Evolutionary conservation across 2,113 vertebrate genomes (phyloP).

Genomic region (Camelus dromedarius): DNA sequence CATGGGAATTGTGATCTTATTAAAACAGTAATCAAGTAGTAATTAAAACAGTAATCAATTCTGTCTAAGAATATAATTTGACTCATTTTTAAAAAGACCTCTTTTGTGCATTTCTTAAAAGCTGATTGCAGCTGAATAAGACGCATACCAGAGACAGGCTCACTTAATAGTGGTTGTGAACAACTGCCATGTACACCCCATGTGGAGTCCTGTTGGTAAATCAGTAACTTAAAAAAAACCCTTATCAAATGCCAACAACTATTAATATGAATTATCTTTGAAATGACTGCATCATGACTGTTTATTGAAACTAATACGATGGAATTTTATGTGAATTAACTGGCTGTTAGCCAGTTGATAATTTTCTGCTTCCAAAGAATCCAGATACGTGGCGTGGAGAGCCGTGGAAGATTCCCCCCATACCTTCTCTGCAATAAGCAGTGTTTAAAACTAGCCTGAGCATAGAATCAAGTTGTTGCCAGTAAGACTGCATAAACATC

Average conservation of each 20-base stretch:
- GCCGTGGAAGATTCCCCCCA: background rate
- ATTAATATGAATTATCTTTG: background rate
- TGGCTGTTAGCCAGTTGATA: background rate
- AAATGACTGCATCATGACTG: background rate
- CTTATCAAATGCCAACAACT: background rate
- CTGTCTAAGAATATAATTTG: background rate
- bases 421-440: background rate
- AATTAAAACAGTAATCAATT: background rate
- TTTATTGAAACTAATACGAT: background rate
- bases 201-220: background rate
- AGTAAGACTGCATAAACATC: background rate
- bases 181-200: background rate
- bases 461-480: background rate
- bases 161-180: background rate
- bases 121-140: background rate
- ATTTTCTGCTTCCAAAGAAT: conserved; percentile 46
- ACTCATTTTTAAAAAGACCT: background rate
- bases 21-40: background rate
- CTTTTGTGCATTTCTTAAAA: conserved; percentile 27
- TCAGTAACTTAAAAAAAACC: background rate
- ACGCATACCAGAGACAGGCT: background rate
- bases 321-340: conserved; percentile 34
- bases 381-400: background rate
- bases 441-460: conserved; percentile 16
- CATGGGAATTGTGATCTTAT: background rate